Evolutionary conservation across 2,113 vertebrate species (phyloP).

Genomic region (Phainopepla nitens): DNA sequence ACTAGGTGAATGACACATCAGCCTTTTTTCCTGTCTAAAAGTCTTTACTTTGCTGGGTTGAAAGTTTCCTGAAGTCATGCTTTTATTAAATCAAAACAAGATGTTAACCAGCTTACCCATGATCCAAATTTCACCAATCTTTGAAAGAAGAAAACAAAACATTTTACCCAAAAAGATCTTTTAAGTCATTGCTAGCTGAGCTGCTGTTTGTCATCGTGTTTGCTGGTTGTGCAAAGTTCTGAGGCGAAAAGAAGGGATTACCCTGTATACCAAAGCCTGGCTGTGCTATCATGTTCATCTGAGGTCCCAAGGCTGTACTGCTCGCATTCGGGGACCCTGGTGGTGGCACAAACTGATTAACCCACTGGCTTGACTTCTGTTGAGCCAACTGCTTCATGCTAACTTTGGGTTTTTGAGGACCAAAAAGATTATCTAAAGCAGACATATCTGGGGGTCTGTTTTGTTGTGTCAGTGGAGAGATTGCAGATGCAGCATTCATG

Average conservation of each 20-base stretch:
- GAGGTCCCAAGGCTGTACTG: constrained; percentile 71
- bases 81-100: constrained; percentile 30
- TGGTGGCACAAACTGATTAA: constrained; percentile 82
- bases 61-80: constrained; percentile 35
- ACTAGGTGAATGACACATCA: constrained; percentile 20
- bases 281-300: constrained; percentile 70
- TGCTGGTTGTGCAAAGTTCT: constrained; percentile 89
- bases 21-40: constrained; percentile 22
- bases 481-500: constrained; percentile 63
- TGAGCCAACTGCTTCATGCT: constrained; percentile 91
- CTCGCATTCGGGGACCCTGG: constrained; percentile 73
- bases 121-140: constrained; percentile 48
- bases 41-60: neutral
- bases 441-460: constrained; percentile 84
- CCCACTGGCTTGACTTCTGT: constrained; percentile 84
- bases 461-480: constrained; percentile 66
- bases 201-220: constrained; percentile 82
- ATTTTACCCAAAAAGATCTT: constrained; percentile 93
- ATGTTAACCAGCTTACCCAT: constrained; percentile 65
- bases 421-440: constrained; percentile 89
- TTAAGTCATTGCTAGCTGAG: constrained; percentile 92
- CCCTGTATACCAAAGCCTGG: constrained; percentile 89
- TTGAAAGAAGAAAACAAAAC: constrained; percentile 13
- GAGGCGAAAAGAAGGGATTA: constrained; percentile 95
- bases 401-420: constrained; percentile 91